These are phyloP conservation scores for Agrochola lota DNA, from an alignment of 2,888 invertebrate genomes.

Conservation along the genomic window DNA sequence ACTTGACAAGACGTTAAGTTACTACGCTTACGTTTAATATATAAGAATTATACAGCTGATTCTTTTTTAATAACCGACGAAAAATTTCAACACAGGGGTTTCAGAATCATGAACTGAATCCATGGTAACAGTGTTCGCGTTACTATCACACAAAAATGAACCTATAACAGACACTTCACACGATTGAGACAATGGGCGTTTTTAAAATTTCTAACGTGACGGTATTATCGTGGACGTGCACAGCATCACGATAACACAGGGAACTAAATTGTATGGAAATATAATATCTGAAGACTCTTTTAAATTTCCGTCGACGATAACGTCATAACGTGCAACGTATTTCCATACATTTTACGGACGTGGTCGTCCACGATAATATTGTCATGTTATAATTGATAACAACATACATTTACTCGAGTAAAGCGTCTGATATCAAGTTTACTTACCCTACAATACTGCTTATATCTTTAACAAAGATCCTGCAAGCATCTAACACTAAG, in stretches of 20 bases:
- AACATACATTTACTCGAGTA: not conserved
- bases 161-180: too few relatives aligned
- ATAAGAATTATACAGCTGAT: too few relatives aligned
- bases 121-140: too few relatives aligned
- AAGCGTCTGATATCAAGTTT: not conserved
- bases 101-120: too few relatives aligned
- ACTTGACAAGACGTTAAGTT: too few relatives aligned
- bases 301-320: not conserved
- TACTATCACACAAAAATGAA: too few relatives aligned
- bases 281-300: not conserved
- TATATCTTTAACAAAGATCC: constrained; percentile 55
- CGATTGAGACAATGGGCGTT: not conserved
- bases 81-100: too few relatives aligned
- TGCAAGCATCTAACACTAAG: constrained; percentile 57
- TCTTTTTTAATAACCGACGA: too few relatives aligned
- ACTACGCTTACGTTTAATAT: too few relatives aligned
- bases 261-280: not conserved
- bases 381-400: too few relatives aligned
- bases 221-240: not conserved
- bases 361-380: not conserved
- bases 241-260: not conserved
- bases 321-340: not conserved
- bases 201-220: too few relatives aligned
- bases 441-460: constrained; percentile 49
- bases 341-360: not conserved